These are phyloP conservation scores for Euplexia lucipara DNA, from an alignment of 2,888 invertebrate species.

Conservation along the genomic window DNA sequence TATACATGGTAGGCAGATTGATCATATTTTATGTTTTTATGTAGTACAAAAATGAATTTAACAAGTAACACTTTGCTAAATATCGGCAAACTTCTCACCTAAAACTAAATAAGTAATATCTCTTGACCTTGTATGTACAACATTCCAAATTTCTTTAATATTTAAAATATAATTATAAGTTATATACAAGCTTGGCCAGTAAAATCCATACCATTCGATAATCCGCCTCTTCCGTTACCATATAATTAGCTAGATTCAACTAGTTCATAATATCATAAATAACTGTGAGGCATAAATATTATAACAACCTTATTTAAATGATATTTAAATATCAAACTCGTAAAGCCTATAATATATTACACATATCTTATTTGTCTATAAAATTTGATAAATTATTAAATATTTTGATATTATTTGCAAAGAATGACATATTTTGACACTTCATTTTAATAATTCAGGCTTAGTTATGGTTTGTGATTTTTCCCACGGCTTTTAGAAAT, in stretches of 20 bases:
- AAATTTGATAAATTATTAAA: conserved; percentile 27
- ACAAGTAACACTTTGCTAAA: too few species aligned
- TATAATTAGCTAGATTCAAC: conserved; percentile 48
- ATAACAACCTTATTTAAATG: conserved; percentile 45
- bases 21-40: too few species aligned
- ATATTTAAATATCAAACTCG: conserved; percentile 30
- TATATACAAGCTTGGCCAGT: conserved; percentile 16
- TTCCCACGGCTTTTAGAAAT: background rate
- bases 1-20: too few species aligned
- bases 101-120: background rate
- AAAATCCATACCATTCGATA: conserved; percentile 27
- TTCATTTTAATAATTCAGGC: conserved; percentile 25
- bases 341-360: conserved; percentile 18
- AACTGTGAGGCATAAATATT: conserved; percentile 29
- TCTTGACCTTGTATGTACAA: background rate
- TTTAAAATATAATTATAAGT: conserved; percentile 15
- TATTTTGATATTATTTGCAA: conserved; percentile 39
- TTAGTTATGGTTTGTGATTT: conserved; percentile 5
- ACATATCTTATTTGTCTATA: conserved; percentile 4
- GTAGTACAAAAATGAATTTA: too few species aligned
- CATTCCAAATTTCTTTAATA: background rate
- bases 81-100: background rate
- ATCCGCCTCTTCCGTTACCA: conserved; percentile 35
- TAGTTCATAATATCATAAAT: conserved; percentile 51
- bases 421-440: conserved; percentile 39